Percentiles rank a stretch among this genome's conserved stretches.
These are phyloP conservation scores for Amphiprion clarkii DNA, from an alignment of 2,797 vertebrate genomes.

Conservation along the genomic window DNA sequence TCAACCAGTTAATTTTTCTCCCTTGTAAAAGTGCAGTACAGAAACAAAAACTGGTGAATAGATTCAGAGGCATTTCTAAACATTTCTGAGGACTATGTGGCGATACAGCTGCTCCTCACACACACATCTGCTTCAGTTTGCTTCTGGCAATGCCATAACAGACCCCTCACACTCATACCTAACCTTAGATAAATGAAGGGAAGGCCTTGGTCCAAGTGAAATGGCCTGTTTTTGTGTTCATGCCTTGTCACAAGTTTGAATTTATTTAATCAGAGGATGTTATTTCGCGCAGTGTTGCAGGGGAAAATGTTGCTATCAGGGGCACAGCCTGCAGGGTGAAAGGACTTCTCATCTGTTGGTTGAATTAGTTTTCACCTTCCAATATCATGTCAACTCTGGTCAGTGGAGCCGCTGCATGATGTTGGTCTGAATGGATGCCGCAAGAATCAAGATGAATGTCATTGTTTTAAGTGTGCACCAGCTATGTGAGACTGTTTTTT, in stretches of 20 bases:
- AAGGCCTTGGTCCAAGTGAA: constrained; percentile 48
- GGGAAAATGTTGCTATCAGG: constrained; percentile 62
- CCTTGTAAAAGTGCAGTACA: constrained; percentile 5
- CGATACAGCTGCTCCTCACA: constrained; percentile 50
- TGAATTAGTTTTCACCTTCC: constrained; percentile 68
- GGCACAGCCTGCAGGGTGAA: constrained; percentile 65
- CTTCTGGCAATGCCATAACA: constrained; percentile 40
- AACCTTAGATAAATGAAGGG: constrained; percentile 55
- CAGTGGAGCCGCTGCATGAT: constrained; percentile 67
- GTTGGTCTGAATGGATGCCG: constrained; percentile 57
- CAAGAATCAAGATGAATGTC: constrained; percentile 67
- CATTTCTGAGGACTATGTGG: constrained; percentile 27
- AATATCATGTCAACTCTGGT: constrained; percentile 68
- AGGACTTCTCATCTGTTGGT: constrained; percentile 69
- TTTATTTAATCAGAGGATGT: constrained; percentile 57
- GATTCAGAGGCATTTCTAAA: constrained; percentile 31
- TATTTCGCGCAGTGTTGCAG: constrained; percentile 50
- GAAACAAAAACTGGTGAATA: constrained; percentile 6
- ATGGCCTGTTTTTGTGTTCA: constrained; percentile 42
- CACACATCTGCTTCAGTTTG: constrained; percentile 59
- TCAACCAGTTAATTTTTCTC: neutral
- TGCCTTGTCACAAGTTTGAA: constrained; percentile 48
- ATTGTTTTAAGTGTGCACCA: constrained; percentile 17
- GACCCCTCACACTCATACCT: constrained; percentile 34
- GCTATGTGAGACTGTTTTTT: constrained; percentile 31